Evolutionary conservation across 2,113 vertebrate genomes (phyloP).

Genomic region (Lepisosteus osseus): DNA sequence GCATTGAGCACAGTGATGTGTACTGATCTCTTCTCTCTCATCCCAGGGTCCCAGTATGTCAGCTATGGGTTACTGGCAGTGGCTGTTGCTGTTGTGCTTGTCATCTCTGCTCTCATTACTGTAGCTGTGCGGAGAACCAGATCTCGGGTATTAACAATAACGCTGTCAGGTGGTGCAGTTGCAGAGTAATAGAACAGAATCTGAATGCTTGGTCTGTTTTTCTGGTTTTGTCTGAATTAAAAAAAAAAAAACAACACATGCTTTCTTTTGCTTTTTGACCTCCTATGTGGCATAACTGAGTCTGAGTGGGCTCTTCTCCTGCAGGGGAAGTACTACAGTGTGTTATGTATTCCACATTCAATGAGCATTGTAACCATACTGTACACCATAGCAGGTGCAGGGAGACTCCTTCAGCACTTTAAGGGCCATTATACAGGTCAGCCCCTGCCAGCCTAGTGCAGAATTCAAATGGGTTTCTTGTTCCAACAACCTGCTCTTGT

Average conservation of each 20-base stretch:
- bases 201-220: neutral
- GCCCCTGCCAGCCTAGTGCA: no score
- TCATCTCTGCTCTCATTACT: neutral
- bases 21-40: neutral
- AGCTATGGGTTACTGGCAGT: neutral
- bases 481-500: no score
- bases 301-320: no score
- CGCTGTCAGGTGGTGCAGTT: neutral
- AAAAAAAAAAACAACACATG: constrained; percentile 3
- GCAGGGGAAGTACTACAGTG: no score
- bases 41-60: neutral
- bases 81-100: neutral
- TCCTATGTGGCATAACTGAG: constrained; percentile 44
- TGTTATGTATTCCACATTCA: no score
- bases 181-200: neutral
- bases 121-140: neutral
- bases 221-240: neutral
- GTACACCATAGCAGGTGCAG: no score
- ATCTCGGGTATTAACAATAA: neutral
- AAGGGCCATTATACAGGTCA: no score
- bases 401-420: no score
- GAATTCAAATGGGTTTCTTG: no score
- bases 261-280: constrained; percentile 44
- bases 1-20: no score
- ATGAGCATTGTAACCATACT: no score